Conservation (phyloP, 1,140 invertebrate species). For the Colletes latitarsis region DNA sequence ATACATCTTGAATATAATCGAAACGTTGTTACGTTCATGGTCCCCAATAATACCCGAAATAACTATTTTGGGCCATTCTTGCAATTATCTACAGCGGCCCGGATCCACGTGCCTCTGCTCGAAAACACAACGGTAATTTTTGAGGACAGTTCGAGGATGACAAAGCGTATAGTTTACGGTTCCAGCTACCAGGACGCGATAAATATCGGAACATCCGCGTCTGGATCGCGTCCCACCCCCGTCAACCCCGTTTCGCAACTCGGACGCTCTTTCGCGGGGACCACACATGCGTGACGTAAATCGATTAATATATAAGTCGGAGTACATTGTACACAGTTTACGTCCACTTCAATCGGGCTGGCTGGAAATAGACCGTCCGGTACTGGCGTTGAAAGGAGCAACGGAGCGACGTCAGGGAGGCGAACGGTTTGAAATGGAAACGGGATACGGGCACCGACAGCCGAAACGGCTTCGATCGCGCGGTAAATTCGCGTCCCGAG, state of each 20-base stretch:
- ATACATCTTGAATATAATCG: no score
- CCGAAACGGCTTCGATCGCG: constrained; percentile 36
- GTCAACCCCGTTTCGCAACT: not conserved
- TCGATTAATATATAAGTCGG: constrained; percentile 37
- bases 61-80: no score
- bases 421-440: constrained; percentile 38
- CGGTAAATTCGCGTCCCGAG: constrained; percentile 38
- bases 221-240: no score
- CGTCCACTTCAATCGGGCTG: not conserved
- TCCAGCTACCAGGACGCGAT: no score
- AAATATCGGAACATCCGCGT: no score
- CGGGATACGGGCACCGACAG: constrained; percentile 42
- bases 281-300: constrained; percentile 11
- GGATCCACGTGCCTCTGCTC: no score
- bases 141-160: no score
- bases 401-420: not conserved
- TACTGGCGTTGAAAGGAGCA: constrained; percentile 24
- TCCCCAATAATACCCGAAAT: no score
- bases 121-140: no score
- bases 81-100: no score
- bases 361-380: constrained; percentile 13
- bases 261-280: constrained; percentile 7
- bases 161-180: no score
- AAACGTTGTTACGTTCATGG: no score
- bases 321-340: constrained; percentile 11